A percentile compares a stretch with the other conserved stretches of the same genome.
phyloP scores from a whole-genome alignment of 2,113 vertebrate species.

The Pelodiscus sinensis region DNA sequence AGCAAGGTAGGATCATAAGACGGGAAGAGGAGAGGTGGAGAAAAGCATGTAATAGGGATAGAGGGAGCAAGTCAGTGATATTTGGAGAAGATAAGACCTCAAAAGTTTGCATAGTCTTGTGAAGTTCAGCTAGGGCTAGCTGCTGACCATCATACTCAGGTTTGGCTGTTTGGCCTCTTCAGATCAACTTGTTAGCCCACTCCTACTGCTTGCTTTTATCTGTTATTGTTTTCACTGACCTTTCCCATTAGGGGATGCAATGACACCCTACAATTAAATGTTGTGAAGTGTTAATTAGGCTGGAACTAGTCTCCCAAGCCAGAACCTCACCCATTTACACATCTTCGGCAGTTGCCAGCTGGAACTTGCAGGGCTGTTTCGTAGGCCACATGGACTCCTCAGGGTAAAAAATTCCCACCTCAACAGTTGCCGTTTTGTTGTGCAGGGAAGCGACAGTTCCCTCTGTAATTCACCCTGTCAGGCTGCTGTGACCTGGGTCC shows the following conservation, averaged over 20 bases:
- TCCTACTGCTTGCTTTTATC: not conserved
- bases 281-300: not conserved
- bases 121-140: not conserved
- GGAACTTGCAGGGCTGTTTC: slow-evolving; percentile 28
- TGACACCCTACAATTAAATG: not conserved
- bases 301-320: not conserved
- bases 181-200: not conserved
- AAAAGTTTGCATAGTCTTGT: not conserved
- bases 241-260: fast-evolving
- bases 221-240: not conserved
- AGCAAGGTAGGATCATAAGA: fast-evolving
- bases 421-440: not conserved
- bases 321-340: slow-evolving; percentile 17
- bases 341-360: slow-evolving; percentile 19
- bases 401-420: not conserved
- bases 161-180: not conserved
- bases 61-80: not conserved
- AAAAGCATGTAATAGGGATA: not conserved
- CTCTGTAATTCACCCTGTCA: slow-evolving; percentile 16
- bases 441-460: not conserved
- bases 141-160: not conserved
- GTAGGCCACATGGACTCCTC: too few species aligned
- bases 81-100: not conserved
- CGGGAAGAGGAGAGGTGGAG: not conserved
- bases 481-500: slow-evolving; percentile 8